Evolutionary conservation across 2,797 vertebrate genomes (phyloP).

Genomic region (Alfaro cultratus): DNA sequence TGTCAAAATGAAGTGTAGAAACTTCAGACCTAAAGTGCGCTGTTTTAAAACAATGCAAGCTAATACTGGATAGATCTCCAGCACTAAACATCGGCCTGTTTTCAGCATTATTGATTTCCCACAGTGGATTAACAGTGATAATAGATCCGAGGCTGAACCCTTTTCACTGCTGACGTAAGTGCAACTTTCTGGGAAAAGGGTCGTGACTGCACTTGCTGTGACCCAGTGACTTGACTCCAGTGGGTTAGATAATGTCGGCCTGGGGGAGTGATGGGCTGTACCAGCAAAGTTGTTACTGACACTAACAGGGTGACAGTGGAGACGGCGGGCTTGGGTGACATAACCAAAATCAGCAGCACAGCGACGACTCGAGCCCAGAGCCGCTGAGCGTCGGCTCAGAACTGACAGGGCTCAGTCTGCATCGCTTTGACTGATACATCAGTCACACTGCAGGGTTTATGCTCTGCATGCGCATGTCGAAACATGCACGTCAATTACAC

Average conservation of each 20-base stretch:
- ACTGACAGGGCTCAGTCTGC: slow-evolving; percentile 42
- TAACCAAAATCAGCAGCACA: slow-evolving; percentile 42
- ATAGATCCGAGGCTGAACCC: slow-evolving; percentile 32
- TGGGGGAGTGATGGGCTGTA: slow-evolving; percentile 27
- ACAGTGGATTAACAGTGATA: slow-evolving; percentile 22
- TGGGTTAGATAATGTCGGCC: slow-evolving; percentile 57
- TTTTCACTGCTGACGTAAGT: slow-evolving; percentile 56
- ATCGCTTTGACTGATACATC: slow-evolving; percentile 44
- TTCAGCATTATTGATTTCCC: slow-evolving; percentile 54
- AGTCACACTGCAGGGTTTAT: slow-evolving; percentile 41
- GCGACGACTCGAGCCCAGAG: slow-evolving; percentile 46
- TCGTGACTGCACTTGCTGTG: slow-evolving; percentile 40
- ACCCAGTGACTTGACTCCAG: slow-evolving; percentile 51
- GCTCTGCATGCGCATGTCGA: slow-evolving; percentile 25
- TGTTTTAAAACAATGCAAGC: slow-evolving; percentile 8
- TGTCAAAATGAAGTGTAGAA: not conserved
- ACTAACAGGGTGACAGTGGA: slow-evolving; percentile 24
- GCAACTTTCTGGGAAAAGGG: slow-evolving; percentile 46
- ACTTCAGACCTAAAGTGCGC: not conserved
- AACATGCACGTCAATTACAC: slow-evolving; percentile 26
- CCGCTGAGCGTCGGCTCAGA: slow-evolving; percentile 33
- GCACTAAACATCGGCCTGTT: slow-evolving; percentile 49
- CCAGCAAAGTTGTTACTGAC: slow-evolving; percentile 45
- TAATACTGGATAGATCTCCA: slow-evolving; percentile 3
- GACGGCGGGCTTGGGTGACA: slow-evolving; percentile 44